phyloP scores from a whole-genome alignment of 1,140 invertebrate genomes.

The Andricus grossulariae region DNA sequence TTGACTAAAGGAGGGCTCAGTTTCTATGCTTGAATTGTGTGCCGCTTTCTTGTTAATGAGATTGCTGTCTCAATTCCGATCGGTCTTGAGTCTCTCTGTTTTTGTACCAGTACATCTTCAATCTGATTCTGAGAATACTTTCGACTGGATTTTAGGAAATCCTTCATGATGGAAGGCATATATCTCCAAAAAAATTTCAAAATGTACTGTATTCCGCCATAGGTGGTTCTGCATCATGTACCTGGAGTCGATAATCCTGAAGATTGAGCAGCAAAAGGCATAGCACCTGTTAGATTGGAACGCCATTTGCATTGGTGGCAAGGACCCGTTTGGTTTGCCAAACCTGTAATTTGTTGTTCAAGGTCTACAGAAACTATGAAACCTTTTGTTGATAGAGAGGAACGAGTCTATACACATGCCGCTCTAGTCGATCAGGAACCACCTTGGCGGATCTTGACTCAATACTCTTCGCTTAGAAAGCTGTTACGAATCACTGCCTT shows the following conservation, averaged over 20 bases:
- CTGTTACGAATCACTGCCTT: too few relatives aligned
- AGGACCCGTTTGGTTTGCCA: background rate
- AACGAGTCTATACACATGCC: too few relatives aligned
- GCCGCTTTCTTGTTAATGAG: slow-evolving; percentile 11
- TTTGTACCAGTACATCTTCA: background rate
- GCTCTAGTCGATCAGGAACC: too few relatives aligned
- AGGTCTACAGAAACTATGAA: too few relatives aligned
- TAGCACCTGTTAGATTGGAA: background rate
- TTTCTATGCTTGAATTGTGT: slow-evolving; percentile 27
- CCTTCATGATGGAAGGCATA: background rate
- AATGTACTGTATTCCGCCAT: background rate
- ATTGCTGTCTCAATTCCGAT: background rate
- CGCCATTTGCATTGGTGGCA: background rate
- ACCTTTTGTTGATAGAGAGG: too few relatives aligned
- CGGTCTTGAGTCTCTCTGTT: background rate
- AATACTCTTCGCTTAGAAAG: too few relatives aligned
- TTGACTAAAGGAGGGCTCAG: slow-evolving; percentile 10
- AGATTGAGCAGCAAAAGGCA: background rate
- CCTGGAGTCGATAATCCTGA: background rate
- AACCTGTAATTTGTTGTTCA: too few relatives aligned
- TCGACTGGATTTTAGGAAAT: background rate
- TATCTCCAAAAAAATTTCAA: background rate
- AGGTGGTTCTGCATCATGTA: background rate
- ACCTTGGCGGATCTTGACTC: too few relatives aligned
- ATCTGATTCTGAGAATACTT: background rate